Evolutionary conservation across 2,113 vertebrate genomes (phyloP).

Genomic region (Bubo scandiacus): DNA sequence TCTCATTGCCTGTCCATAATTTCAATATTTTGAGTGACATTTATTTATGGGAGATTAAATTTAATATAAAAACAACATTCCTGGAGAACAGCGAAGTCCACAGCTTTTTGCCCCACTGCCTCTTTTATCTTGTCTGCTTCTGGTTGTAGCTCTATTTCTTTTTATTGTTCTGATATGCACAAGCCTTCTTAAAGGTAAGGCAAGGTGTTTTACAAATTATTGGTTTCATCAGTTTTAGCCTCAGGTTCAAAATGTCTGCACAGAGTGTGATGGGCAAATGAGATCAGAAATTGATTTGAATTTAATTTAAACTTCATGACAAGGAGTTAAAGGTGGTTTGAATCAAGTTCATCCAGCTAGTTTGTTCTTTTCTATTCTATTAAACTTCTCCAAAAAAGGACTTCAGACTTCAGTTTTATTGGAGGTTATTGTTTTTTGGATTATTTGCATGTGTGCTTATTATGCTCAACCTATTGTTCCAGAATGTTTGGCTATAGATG

Average conservation of each 20-base stretch:
- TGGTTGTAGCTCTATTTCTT: background rate
- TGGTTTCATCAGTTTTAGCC: background rate
- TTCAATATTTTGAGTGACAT: background rate
- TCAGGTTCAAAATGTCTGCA: background rate
- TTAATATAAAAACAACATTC: background rate
- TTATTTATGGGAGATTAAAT: background rate
- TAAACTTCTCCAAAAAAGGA: background rate
- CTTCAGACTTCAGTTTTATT: background rate
- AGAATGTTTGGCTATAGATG: background rate
- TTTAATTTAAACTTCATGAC: background rate
- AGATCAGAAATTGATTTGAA: conserved; percentile 11
- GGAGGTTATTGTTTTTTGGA: background rate
- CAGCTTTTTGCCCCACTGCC: background rate
- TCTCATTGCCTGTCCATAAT: background rate
- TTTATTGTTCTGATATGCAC: background rate
- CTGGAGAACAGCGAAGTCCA: background rate
- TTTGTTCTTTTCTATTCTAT: background rate
- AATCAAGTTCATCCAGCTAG: background rate
- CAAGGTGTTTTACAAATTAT: conserved; percentile 4
- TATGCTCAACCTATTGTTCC: background rate
- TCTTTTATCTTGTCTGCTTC: background rate
- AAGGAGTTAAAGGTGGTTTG: background rate
- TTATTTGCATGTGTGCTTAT: background rate
- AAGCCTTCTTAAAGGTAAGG: background rate
- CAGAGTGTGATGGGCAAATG: background rate